Evolutionary conservation across 2,797 vertebrate genomes (phyloP).

Genomic region (Gouania willdenowi): DNA sequence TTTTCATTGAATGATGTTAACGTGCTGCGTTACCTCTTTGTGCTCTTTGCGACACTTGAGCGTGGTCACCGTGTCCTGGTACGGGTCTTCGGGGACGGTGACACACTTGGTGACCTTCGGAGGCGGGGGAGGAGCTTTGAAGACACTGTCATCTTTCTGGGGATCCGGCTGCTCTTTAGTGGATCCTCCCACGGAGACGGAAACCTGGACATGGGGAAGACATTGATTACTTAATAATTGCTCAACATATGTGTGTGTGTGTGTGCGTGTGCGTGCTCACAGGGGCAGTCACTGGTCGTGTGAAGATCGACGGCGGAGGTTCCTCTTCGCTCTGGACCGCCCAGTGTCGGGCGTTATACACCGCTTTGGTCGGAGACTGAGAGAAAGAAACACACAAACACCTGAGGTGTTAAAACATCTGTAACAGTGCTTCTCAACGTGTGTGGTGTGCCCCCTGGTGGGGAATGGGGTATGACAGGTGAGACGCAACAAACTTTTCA

Average conservation of each 20-base stretch:
- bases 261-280: constrained; percentile 30
- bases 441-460: no score
- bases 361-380: constrained; percentile 91
- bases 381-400: constrained; percentile 4
- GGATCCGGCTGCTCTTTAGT: constrained; percentile 70
- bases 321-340: constrained; percentile 64
- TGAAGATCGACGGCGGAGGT: constrained; percentile 22
- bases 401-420: not conserved
- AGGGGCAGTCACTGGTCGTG: constrained; percentile 10
- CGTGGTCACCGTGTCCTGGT: constrained; percentile 93
- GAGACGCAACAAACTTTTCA: no score
- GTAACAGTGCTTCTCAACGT: no score
- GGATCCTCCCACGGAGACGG: constrained; percentile 28
- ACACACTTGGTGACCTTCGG: constrained; percentile 95
- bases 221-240: no score
- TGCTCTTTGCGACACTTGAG: constrained; percentile 98
- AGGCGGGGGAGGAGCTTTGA: constrained; percentile 94
- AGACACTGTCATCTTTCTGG: constrained; percentile 90
- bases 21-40: constrained; percentile 97
- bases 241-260: not conserved
- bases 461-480: no score
- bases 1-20: no score
- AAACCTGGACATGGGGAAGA: no score
- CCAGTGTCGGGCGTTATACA: constrained; percentile 94
- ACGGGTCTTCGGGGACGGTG: constrained; percentile 88